Conservation (phyloP, 1,140 invertebrate genomes). For the Halictus rubicundus region DNA sequence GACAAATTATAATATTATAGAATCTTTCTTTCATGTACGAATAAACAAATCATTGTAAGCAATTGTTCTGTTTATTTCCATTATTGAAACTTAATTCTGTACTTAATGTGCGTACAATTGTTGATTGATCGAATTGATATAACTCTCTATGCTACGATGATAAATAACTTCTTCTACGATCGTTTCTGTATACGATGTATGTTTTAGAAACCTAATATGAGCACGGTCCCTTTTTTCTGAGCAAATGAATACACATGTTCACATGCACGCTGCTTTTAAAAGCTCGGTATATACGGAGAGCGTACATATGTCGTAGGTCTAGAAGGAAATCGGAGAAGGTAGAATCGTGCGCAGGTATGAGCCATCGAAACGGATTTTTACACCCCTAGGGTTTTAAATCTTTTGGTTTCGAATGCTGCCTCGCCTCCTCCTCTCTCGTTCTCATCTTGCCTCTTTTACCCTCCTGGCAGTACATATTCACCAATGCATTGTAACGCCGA, state of each 20-base stretch:
- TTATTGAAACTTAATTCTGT: too few species aligned
- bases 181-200: too few species aligned
- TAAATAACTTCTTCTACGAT: too few species aligned
- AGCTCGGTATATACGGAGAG: background rate
- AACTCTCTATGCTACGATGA: too few species aligned
- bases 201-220: background rate
- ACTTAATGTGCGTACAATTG: too few species aligned
- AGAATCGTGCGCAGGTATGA: slow-evolving; percentile 12
- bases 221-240: background rate
- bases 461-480: background rate
- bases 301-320: background rate
- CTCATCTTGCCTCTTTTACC: background rate
- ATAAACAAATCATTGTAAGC: too few species aligned
- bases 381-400: slow-evolving; percentile 6
- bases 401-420: background rate
- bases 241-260: background rate
- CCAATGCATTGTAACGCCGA: background rate
- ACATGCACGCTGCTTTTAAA: background rate
- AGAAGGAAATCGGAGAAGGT: slow-evolving; percentile 23
- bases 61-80: too few species aligned
- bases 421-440: too few species aligned
- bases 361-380: slow-evolving; percentile 23
- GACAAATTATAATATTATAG: too few species aligned
- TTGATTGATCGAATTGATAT: too few species aligned
- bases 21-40: too few species aligned